Evolutionary conservation across 2,888 invertebrate genomes (phyloP), one percentile per base, ranked within the genome.

Genomic region (Mesoligia furuncula): DNA sequence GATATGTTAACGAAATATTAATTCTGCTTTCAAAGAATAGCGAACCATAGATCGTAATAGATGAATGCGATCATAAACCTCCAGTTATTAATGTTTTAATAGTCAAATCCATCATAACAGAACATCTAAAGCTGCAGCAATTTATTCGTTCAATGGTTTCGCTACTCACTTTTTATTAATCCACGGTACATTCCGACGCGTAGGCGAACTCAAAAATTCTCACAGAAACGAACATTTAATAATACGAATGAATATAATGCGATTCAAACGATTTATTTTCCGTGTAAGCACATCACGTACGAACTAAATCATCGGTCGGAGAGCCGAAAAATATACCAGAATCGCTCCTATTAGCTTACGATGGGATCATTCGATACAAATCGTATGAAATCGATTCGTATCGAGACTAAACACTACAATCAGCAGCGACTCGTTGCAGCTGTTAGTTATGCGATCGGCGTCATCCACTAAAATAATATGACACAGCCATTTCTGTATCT

Each of bases 401-500:
- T 92, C 91, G 94, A 92, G 92, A 91, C 92, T 96, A 96, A 96
- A 96, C 92, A 96, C 96, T 96, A 94, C 96, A 95, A 96, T 96
- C 94, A 95, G 90, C 89, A 85, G 90, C 91, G 91, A 90, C 92
- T 88, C 84, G 84, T 92, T 93, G 96, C 96, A 96, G 96, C 95
- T 96, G 96, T 95, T 95, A 95, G 95, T 93, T 93, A 93, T 92
- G 90, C 92, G 94, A 93, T 91, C 94, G 93, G 93, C 95, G 95
- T 95, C 95, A 95, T 94, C 96, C 96, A 95, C 96, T 96, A 95
- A 96, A 96, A 96, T 96, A 96, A 96, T 96, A 96, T 96, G 96
- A 96, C 96, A 96, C 94, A 96, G 96, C 96, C 96, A 90, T 96
- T 96, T 96, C 93, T 94, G 94, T 91, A 93, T 94, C 93, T 93